Percentiles rank a stretch among this genome's conserved stretches.
Conservation (phyloP, 2,888 invertebrate genomes). For the Chromoteleia sp. region DNA sequence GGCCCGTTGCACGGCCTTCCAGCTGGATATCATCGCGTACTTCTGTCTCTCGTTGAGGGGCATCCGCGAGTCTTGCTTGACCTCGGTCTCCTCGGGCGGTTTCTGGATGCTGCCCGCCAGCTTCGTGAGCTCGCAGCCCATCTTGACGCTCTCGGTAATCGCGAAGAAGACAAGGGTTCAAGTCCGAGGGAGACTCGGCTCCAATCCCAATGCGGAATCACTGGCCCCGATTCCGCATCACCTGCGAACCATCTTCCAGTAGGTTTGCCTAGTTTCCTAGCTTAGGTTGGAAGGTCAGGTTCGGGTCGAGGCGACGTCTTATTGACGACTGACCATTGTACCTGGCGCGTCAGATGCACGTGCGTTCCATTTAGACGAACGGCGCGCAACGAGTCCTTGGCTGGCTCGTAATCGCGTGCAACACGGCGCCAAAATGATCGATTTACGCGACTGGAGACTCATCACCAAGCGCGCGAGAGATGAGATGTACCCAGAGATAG, state of each 20-base stretch:
- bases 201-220: conserved; percentile 17
- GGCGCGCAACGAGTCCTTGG: conserved; percentile 42
- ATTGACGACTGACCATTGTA: not conserved
- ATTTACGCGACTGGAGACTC: conserved; percentile 66
- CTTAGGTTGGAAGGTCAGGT: too few relatives aligned
- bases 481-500: conserved; percentile 54
- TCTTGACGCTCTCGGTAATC: conserved; percentile 77
- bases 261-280: not conserved
- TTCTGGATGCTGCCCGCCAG: conserved; percentile 85
- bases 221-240: conserved; percentile 36
- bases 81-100: conserved; percentile 40
- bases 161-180: not conserved
- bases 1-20: conserved; percentile 95
- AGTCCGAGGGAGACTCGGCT: not conserved
- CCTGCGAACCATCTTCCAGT: conserved; percentile 37
- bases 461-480: conserved; percentile 55
- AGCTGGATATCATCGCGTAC: conserved; percentile 94
- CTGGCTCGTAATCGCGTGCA: conserved; percentile 57
- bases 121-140: conserved; percentile 93
- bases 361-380: conserved; percentile 42
- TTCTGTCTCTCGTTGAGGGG: conserved; percentile 93
- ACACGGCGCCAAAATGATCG: conserved; percentile 67
- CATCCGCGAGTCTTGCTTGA: conserved; percentile 83
- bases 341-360: conserved; percentile 46
- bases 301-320: too few relatives aligned